phyloP scores from a whole-genome alignment of 2,888 invertebrate species.

The Heliconius charithonia region DNA sequence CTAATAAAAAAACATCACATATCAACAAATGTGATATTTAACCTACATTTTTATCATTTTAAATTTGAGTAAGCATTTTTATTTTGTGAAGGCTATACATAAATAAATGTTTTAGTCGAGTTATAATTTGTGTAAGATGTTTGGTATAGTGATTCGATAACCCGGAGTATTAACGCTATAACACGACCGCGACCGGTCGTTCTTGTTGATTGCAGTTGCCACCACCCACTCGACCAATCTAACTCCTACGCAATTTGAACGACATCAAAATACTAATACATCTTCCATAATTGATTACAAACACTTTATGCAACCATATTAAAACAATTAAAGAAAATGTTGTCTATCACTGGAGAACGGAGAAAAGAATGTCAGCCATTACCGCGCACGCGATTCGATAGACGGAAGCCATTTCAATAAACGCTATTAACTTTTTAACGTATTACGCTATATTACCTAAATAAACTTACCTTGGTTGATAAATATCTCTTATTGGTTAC shows the following conservation, averaged over 20 bases:
- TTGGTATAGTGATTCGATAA: conserved; percentile 50
- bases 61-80: background rate
- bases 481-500: conserved; percentile 66
- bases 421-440: conserved; percentile 67
- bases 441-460: conserved; percentile 48
- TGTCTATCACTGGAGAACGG: conserved; percentile 61
- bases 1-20: conserved; percentile 4
- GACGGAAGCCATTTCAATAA: conserved; percentile 79
- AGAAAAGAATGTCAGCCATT: conserved; percentile 80
- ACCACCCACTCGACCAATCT: conserved; percentile 65
- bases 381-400: conserved; percentile 82
- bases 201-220: conserved; percentile 65
- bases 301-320: conserved; percentile 34
- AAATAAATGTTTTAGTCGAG: conserved; percentile 3
- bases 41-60: background rate
- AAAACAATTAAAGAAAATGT: conserved; percentile 43
- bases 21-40: conserved; percentile 17
- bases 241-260: conserved; percentile 65
- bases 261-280: conserved; percentile 53
- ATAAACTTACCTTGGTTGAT: conserved; percentile 68
- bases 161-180: conserved; percentile 47
- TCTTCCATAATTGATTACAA: conserved; percentile 39
- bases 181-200: conserved; percentile 55
- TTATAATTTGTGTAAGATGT: conserved; percentile 33
- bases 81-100: background rate